Evolutionary conservation across 2,113 vertebrate genomes (phyloP), one percentile per base, ranked within the genome.

Genomic region (Channa argus): DNA sequence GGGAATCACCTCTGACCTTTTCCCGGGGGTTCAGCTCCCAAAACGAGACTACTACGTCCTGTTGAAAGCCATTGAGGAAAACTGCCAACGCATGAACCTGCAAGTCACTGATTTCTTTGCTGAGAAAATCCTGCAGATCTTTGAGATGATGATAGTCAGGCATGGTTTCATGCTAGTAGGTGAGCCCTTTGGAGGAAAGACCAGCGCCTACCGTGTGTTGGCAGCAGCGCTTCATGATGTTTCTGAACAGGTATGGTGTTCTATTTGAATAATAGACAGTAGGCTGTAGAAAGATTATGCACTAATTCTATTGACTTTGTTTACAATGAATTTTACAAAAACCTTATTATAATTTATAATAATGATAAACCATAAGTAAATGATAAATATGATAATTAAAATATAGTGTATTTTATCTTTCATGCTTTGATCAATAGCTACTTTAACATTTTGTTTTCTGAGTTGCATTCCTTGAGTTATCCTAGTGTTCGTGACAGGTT

Each of bases 101-200:
- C 96, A 98, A 82, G 92, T 97, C 91, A 96, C 96, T 0, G 75
- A 89, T 0, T 92, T 94, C 73, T 98, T 97, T 79, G 82, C 93
- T 0, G 94, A 95, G 92, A 98, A 98, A 92, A 96, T 98, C 83
- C 90, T 97, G 61, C 97, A 97, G 89, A 95, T 97, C 76, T 97
- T 89, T 60, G 96, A 97, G 87, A 98, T 98, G 96, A 97, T 97
- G 96, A 95, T 96, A 46, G 96, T 97, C 44, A 95, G 96, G 34
- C 96, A 97, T 5, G 96, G 97, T 55, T 98, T 98, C 87, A 98
- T 97, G 96, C 89, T 97, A 67, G 96, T 98, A 61, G 97, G 97
- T 14, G 96, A 98, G 65, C 96, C 96, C 0, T 97, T 97, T 66
- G 97, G 96, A 55, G 97, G 96, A 24, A 98, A 98, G 87, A 97